Percentiles rank a stretch among this genome's conserved stretches.
These are phyloP conservation scores for Pleuronectes platessa DNA, from an alignment of 2,113 vertebrate genomes.

Conservation along the genomic window DNA sequence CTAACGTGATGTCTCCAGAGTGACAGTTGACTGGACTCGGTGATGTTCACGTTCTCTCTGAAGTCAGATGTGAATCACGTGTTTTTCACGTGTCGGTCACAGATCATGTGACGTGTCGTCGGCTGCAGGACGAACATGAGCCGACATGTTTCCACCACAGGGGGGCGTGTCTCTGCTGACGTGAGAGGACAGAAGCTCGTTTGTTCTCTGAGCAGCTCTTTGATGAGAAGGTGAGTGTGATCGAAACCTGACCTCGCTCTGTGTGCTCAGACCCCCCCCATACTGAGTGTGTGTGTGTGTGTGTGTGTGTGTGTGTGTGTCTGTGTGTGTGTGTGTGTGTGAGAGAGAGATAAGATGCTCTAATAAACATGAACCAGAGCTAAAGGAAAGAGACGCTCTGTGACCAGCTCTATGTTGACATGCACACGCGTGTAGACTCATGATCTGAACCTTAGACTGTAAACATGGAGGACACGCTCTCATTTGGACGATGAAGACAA, in stretches of 20 bases:
- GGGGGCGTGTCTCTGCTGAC: neutral
- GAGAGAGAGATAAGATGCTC: too few relatives aligned
- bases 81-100: neutral
- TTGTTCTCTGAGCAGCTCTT: conserved; percentile 53
- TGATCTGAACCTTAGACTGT: too few relatives aligned
- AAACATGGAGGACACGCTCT: too few relatives aligned
- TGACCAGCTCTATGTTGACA: too few relatives aligned
- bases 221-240: conserved; percentile 54
- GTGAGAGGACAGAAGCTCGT: conserved; percentile 54
- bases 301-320: neutral
- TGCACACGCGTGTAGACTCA: neutral
- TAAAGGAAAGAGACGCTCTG: too few relatives aligned
- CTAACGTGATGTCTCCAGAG: too few relatives aligned
- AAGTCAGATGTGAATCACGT: too few relatives aligned
- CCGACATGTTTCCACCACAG: neutral
- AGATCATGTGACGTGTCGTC: neutral
- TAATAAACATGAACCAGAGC: too few relatives aligned
- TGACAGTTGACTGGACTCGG: too few relatives aligned
- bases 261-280: conserved; percentile 37
- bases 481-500: too few relatives aligned
- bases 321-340: too few relatives aligned
- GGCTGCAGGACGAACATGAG: neutral
- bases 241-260: conserved; percentile 68
- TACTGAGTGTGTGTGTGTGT: neutral
- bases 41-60: too few relatives aligned